Percentiles rank a stretch among this genome's conserved stretches.
phyloP scores from a whole-genome alignment of 2,797 vertebrate genomes.

The Percopsis omiscomaycus region DNA sequence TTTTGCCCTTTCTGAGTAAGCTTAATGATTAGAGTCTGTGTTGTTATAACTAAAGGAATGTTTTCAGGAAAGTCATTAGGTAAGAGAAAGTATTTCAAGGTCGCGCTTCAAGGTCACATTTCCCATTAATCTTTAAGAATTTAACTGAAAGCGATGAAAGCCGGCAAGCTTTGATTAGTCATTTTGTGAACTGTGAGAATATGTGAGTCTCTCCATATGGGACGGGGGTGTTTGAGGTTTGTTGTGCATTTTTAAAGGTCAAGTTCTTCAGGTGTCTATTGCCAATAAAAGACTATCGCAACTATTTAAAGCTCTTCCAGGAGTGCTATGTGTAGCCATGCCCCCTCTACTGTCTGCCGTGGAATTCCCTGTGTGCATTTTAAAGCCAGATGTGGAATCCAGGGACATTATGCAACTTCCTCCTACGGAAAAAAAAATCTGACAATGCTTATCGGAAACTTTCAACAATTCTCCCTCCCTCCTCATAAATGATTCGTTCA shows the following conservation, averaged over 20 bases:
- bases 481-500: slow-evolving; percentile 44
- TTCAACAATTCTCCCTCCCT: slow-evolving; percentile 26
- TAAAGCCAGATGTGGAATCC: slow-evolving; percentile 74
- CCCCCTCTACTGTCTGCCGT: slow-evolving; percentile 56
- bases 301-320: slow-evolving; percentile 1
- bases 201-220: slow-evolving; percentile 30
- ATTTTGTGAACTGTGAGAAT: slow-evolving; percentile 48
- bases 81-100: slow-evolving; percentile 25
- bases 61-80: slow-evolving; percentile 28
- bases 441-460: slow-evolving; percentile 46
- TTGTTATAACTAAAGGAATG: slow-evolving; percentile 43
- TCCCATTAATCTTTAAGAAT: slow-evolving; percentile 21
- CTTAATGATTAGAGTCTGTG: slow-evolving; percentile 35
- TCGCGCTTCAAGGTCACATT: slow-evolving; percentile 1
- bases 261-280: slow-evolving; percentile 50
- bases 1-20: neutral
- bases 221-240: slow-evolving; percentile 28
- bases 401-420: slow-evolving; percentile 69
- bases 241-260: slow-evolving; percentile 38
- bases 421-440: slow-evolving; percentile 34
- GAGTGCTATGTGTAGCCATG: slow-evolving; percentile 42
- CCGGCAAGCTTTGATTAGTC: slow-evolving; percentile 39
- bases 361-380: slow-evolving; percentile 43
- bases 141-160: slow-evolving; percentile 34
- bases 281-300: slow-evolving; percentile 62